A percentile compares a stretch with the other conserved stretches of the same genome.
phyloP scores from a whole-genome alignment of 2,113 vertebrate species.

The Stomatorhinus ivindoensis region DNA sequence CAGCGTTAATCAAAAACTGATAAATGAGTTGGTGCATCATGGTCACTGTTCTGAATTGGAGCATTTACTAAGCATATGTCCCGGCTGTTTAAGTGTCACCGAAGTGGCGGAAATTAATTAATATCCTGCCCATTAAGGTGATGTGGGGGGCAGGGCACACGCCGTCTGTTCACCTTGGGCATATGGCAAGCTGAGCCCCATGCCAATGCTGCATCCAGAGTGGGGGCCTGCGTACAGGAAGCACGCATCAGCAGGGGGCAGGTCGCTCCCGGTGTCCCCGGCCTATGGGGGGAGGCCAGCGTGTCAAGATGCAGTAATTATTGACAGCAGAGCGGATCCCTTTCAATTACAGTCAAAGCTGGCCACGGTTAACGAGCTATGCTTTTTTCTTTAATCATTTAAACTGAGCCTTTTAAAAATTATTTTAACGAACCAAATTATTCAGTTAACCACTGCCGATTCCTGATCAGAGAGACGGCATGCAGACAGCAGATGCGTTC shows the following conservation, averaged over 20 bases:
- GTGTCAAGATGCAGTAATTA: constrained; percentile 4
- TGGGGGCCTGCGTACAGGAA: neutral
- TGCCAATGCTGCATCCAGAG: neutral
- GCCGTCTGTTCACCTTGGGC: neutral
- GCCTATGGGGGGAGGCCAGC: neutral
- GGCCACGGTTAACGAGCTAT: constrained; percentile 7
- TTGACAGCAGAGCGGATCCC: neutral
- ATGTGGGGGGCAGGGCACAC: neutral
- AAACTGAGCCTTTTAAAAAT: neutral
- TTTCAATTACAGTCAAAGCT: constrained; percentile 17
- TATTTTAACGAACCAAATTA: neutral
- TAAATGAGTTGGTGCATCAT: neutral
- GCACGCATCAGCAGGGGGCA: neutral
- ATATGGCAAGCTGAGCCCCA: constrained; percentile 5
- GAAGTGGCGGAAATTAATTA: constrained; percentile 2
- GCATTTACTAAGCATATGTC: neutral
- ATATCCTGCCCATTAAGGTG: neutral
- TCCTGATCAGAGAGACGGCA: neutral
- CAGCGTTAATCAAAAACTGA: neutral
- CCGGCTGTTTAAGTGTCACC: neutral
- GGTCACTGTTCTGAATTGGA: neutral
- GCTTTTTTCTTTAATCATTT: neutral
- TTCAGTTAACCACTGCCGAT: neutral
- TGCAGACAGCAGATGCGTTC: neutral
- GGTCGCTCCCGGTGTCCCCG: neutral